phyloP scores from a whole-genome alignment of 2,888 invertebrate genomes.

The Agrotis ipsilon region DNA sequence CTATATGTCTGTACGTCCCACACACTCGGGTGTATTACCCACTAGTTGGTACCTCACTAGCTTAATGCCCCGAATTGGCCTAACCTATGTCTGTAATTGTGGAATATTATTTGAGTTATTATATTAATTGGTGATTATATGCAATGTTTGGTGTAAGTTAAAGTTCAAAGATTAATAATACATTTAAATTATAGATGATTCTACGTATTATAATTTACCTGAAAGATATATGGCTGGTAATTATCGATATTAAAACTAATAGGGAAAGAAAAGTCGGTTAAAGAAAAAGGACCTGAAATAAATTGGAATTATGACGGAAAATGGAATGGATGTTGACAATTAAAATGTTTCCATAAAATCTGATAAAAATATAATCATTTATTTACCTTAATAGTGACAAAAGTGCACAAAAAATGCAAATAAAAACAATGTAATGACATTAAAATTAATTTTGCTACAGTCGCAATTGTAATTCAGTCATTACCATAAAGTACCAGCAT shows the following conservation, averaged over 20 bases:
- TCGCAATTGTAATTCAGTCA: slow-evolving; percentile 47
- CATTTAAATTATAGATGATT: not conserved
- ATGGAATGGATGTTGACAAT: too few relatives aligned
- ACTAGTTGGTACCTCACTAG: slow-evolving; percentile 19
- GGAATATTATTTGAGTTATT: slow-evolving; percentile 30
- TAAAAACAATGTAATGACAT: not conserved
- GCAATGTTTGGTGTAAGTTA: slow-evolving; percentile 11
- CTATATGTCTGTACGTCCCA: not conserved
- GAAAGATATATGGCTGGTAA: not conserved
- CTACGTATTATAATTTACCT: not conserved
- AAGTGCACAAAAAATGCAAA: not conserved
- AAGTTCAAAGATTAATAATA: slow-evolving; percentile 38
- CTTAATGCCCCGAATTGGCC: slow-evolving; percentile 12
- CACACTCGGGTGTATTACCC: slow-evolving; percentile 4
- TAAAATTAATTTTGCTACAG: slow-evolving; percentile 28
- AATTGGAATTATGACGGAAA: too few relatives aligned
- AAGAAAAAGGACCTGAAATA: too few relatives aligned
- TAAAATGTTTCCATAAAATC: too few relatives aligned
- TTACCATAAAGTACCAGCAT: slow-evolving; percentile 50
- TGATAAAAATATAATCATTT: too few relatives aligned
- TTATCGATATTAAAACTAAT: too few relatives aligned
- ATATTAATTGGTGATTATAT: slow-evolving; percentile 13
- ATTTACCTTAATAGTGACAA: too few relatives aligned
- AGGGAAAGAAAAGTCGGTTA: too few relatives aligned
- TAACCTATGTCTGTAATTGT: slow-evolving; percentile 3